Evolutionary conservation across 92 coral and sea anemone genomes (phyloP), one percentile per base, ranked within the genome.

Genomic region (Umimayanthus chanpuru): DNA sequence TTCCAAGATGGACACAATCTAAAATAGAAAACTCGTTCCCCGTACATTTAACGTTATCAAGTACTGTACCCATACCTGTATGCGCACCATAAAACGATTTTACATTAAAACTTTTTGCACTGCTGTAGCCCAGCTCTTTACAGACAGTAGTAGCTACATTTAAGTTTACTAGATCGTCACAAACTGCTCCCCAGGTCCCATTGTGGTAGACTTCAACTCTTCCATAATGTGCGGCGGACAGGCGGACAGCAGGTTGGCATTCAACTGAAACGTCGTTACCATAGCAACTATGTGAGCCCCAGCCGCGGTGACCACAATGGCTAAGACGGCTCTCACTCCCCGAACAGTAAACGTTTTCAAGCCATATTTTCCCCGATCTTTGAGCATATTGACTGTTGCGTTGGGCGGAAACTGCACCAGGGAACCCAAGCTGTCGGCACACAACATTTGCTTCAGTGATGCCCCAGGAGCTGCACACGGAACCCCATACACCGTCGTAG

Each of bases 381-480:
- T 28, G 30, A 6, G 68, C 82, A 14, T 50, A 28, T 9, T 25
- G 38, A 25, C 68, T 28, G 11, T 56, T 7, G 20, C 41, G 16
- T 5, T 6, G 5, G 36, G 82, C 82, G 30, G 38, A 4, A 79
- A 49, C 28, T 79, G 82, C 82, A 79, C 82, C 67, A 79, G 82
- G 82, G 82, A 79, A 79, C 82, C 82, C 82, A 79, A 50, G 82
- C 41, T 79, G 66, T 53, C 67, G 82, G 82, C 82, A 79, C 65
- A 50, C 82, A 49, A 79, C 82, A 2, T 9, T 12, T 50, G 82
- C 82, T 79, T 79, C 82, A 26, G 14, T 49, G 40, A 79, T 11
- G n/a, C n/a, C 67, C 82, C 82, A 79, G 18, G 65, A 14, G 36
- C 36, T 50, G 32, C 82, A 79, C 67, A 79, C 82, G 43, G 82